phyloP scores from a whole-genome alignment of 2,888 invertebrate genomes.

The Liopterus haemorrhoidalis region DNA sequence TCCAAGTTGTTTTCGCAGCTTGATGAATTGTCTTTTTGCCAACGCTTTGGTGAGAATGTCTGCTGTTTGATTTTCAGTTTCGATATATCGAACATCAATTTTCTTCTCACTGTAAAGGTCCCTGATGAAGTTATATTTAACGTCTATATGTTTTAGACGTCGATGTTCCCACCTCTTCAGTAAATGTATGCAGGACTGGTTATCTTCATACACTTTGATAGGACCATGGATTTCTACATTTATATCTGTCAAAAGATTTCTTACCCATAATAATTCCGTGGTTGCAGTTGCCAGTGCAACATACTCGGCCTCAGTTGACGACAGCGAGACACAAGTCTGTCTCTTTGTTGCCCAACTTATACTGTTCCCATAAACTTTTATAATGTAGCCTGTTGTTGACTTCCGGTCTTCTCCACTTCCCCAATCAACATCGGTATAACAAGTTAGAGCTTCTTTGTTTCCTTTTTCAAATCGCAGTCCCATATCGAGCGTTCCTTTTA shows the following conservation, averaged over 20 bases:
- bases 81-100: too few relatives aligned
- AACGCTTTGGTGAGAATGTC: too few relatives aligned
- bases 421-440: constrained; percentile 34
- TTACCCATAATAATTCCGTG: constrained; percentile 31
- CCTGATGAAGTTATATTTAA: too few relatives aligned
- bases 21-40: too few relatives aligned
- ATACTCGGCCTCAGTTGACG: constrained; percentile 36
- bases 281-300: constrained; percentile 31
- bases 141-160: constrained; percentile 10
- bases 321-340: constrained; percentile 32
- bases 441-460: constrained; percentile 1
- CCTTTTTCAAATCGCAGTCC: too few relatives aligned
- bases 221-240: constrained; percentile 26
- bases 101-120: too few relatives aligned
- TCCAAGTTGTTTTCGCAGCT: too few relatives aligned
- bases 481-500: too few relatives aligned
- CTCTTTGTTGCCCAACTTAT: constrained; percentile 34
- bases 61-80: too few relatives aligned
- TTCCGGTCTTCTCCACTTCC: constrained; percentile 29
- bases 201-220: constrained; percentile 30
- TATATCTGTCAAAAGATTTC: too few relatives aligned
- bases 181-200: constrained; percentile 31
- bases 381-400: constrained; percentile 33
- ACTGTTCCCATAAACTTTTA: constrained; percentile 23
- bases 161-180: constrained; percentile 26